A percentile compares a stretch with the other conserved stretches of the same genome.
These are phyloP conservation scores for Galaxea fascicularis DNA, from an alignment of 92 coral and sea anemone species.

Conservation along the genomic window DNA sequence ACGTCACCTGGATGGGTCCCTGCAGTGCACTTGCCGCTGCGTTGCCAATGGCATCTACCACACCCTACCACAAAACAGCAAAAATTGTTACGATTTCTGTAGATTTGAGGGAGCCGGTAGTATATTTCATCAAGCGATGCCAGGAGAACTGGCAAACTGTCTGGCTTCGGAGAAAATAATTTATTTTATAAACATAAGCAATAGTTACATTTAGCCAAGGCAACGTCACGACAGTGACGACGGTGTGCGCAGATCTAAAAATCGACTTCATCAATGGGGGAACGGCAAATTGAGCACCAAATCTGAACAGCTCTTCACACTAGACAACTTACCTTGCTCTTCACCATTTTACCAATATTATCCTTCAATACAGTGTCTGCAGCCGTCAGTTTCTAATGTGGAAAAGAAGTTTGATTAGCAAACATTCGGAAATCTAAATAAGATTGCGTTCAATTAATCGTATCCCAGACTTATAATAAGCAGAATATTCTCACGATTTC, in stretches of 20 bases:
- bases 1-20: conserved; percentile 82
- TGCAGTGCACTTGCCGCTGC: conserved; percentile 89
- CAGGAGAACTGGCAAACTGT: too few species aligned
- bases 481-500: too few species aligned
- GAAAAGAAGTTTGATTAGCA: background rate
- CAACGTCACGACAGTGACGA: too few species aligned
- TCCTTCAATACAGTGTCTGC: conserved; percentile 93
- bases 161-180: too few species aligned
- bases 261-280: too few species aligned
- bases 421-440: background rate
- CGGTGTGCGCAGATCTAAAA: too few species aligned
- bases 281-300: too few species aligned
- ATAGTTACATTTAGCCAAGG: too few species aligned
- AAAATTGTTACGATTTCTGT: background rate
- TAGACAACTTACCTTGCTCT: conserved; percentile 78
- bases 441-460: background rate
- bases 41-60: conserved; percentile 90
- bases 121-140: too few species aligned
- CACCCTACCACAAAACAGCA: conserved; percentile 58
- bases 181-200: too few species aligned
- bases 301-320: too few species aligned
- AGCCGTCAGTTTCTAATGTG: conserved; percentile 87
- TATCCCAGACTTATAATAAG: too few species aligned
- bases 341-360: conserved; percentile 88
- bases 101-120: background rate